phyloP scores from a whole-genome alignment of 2,113 vertebrate species.

The Bufo gargarizans region DNA sequence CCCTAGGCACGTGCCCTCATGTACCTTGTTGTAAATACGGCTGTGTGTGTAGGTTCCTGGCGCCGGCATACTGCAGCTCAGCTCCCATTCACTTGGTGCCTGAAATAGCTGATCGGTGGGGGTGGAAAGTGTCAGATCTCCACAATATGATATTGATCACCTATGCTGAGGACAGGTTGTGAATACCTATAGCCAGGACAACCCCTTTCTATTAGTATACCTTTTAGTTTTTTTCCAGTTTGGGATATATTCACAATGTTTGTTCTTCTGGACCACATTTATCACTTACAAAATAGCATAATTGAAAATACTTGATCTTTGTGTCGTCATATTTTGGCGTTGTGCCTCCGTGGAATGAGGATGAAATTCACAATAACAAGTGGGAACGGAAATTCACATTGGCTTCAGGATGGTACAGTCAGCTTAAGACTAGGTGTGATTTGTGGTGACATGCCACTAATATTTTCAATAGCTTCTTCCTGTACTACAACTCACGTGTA shows the following conservation, averaged over 20 bases:
- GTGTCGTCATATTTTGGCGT: not conserved
- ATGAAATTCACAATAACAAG: constrained; percentile 2
- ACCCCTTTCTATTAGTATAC: not conserved
- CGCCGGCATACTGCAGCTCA: too few species aligned
- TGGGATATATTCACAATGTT: not conserved
- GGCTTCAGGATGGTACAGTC: not conserved
- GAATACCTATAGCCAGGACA: too few species aligned
- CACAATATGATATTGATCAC: too few species aligned
- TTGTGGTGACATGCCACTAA: not conserved
- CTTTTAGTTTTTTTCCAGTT: not conserved
- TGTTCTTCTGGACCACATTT: not conserved
- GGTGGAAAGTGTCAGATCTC: too few species aligned
- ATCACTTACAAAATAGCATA: not conserved
- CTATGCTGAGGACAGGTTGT: too few species aligned
- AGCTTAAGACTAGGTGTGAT: not conserved
- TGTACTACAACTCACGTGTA: not conserved
- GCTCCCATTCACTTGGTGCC: too few species aligned
- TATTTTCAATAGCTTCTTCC: not conserved
- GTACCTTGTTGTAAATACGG: too few species aligned
- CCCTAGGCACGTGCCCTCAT: too few species aligned
- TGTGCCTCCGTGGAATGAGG: not conserved
- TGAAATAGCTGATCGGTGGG: too few species aligned
- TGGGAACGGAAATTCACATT: not conserved
- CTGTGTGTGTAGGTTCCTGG: too few species aligned
- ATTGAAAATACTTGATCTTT: not conserved